phyloP scores from a whole-genome alignment of 2,888 invertebrate species.

The Calephelis perditalis region DNA sequence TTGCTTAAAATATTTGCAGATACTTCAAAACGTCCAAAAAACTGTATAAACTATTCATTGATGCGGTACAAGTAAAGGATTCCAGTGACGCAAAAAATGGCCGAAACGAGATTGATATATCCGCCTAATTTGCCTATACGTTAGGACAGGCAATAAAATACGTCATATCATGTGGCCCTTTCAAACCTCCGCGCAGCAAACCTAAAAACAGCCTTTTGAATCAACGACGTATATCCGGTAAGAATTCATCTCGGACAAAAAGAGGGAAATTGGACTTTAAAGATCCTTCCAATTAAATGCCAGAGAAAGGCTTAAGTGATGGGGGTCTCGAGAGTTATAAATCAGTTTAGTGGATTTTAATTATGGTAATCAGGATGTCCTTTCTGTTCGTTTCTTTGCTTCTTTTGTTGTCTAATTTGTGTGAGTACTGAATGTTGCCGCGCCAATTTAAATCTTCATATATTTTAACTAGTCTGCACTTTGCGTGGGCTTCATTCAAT shows the following conservation, averaged over 20 bases:
- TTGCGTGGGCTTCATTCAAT: too few relatives aligned
- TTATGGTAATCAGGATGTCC: constrained; percentile 52
- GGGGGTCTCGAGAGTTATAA: constrained; percentile 56
- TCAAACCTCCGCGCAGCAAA: constrained; percentile 52
- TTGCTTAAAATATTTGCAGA: constrained; percentile 14
- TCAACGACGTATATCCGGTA: constrained; percentile 65
- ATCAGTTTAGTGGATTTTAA: constrained; percentile 50
- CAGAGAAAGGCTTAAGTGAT: constrained; percentile 62
- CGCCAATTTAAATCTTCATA: constrained; percentile 33
- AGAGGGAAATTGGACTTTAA: constrained; percentile 52
- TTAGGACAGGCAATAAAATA: constrained; percentile 61
- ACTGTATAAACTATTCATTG: constrained; percentile 50
- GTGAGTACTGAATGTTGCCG: constrained; percentile 30
- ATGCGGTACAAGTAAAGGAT: constrained; percentile 41
- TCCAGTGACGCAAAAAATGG: constrained; percentile 40
- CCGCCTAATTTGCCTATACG: constrained; percentile 72
- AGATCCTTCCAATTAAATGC: constrained; percentile 61
- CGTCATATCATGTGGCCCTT: constrained; percentile 69
- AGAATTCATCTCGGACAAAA: constrained; percentile 53
- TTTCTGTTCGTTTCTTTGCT: constrained; percentile 35
- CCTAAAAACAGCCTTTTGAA: constrained; percentile 61
- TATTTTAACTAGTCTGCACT: too few relatives aligned
- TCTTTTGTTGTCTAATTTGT: constrained; percentile 45
- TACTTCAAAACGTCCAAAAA: constrained; percentile 27
- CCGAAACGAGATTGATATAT: constrained; percentile 65